Base-by-base conservation (phyloP, 2,888 invertebrate species). In the Anagyrus pseudococci region DNA sequence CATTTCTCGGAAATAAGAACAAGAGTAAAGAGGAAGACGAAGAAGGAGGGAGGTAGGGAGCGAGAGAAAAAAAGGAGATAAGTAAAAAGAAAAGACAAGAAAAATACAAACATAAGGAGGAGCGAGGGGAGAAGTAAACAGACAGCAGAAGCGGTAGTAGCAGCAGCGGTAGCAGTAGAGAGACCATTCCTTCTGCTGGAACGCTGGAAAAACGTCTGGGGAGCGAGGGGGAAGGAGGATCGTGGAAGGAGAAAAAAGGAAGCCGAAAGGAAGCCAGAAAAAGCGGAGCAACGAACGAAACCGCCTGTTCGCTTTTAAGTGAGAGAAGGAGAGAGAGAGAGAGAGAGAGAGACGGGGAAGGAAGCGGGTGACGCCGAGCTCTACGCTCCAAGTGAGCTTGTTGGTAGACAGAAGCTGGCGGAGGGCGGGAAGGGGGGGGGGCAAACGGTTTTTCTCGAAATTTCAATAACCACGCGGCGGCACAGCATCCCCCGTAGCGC, bases 391-490 rank as follows among this genome's bases (percentile, higher is more conserved):
- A n/a, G n/a, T n/a, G n/a, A n/a, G n/a, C n/a, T n/a, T n/a, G n/a
- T n/a, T n/a, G n/a, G n/a, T n/a, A n/a, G n/a, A n/a, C n/a, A n/a
- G n/a, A n/a, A n/a, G n/a, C n/a, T n/a, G n/a, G n/a, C n/a, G n/a
- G n/a, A n/a, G 26, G 49, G 7, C 19, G 15, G 2, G 3, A 22
- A 17, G 25, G 41, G 55, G 7, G 46, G 25, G 37, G 25, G 25
- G 19, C n/a, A 19, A n/a, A n/a, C n/a, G 40, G 40, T 62, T 58
- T 61, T 53, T 46, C 54, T 58, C 54, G 37, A 58, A 65, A 62
- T 62, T 65, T 62, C 65, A 62, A 62, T 65, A 65, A 52, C 55
- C 55, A 25, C 46, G 7, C 40, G 19, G 6, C 6, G 46, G 17
- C 1, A 10, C 17, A 52, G 26, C 7, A 47, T 40, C 59, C n/a